These are phyloP conservation scores for Temnothorax ravouxi DNA, from an alignment of 2,888 invertebrate species.

Conservation along the genomic window DNA sequence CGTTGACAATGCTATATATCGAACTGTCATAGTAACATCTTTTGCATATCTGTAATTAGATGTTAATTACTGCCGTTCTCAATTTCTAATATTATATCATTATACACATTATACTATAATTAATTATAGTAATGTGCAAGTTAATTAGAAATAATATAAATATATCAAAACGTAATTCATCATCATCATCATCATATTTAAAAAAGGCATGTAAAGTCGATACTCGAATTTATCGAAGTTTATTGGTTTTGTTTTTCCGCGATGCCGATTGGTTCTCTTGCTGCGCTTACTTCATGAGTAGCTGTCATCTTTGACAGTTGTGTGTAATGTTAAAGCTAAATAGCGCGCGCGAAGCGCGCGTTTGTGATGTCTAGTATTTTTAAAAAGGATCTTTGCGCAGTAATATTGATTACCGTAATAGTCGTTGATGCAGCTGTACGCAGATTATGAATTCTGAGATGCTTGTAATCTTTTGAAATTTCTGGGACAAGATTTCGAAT, in stretches of 20 bases:
- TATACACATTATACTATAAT: neutral
- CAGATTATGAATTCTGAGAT: slow-evolving; percentile 67
- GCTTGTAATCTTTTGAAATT: slow-evolving; percentile 59
- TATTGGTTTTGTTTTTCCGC: too few species aligned
- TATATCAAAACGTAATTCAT: neutral
- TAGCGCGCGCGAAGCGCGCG: too few species aligned
- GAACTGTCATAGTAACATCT: neutral
- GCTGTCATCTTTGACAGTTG: too few species aligned
- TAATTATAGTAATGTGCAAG: neutral
- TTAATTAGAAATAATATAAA: neutral
- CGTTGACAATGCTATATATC: slow-evolving; percentile 8
- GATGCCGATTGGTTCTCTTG: too few species aligned
- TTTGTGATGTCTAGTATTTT: too few species aligned
- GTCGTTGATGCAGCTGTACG: slow-evolving; percentile 72
- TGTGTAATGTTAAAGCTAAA: too few species aligned
- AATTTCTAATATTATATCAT: too few species aligned
- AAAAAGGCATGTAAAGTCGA: too few species aligned
- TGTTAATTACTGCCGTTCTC: neutral
- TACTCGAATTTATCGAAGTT: too few species aligned
- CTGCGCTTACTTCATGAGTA: too few species aligned
- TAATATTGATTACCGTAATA: slow-evolving; percentile 70
- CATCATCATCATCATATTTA: too few species aligned
- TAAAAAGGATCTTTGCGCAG: too few species aligned
- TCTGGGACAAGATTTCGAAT: slow-evolving; percentile 74
- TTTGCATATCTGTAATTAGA: slow-evolving; percentile 4